A percentile compares a stretch with the other conserved stretches of the same genome.
Conservation (phyloP, 2,888 invertebrate species). For the Drosophila longiperda region DNA sequence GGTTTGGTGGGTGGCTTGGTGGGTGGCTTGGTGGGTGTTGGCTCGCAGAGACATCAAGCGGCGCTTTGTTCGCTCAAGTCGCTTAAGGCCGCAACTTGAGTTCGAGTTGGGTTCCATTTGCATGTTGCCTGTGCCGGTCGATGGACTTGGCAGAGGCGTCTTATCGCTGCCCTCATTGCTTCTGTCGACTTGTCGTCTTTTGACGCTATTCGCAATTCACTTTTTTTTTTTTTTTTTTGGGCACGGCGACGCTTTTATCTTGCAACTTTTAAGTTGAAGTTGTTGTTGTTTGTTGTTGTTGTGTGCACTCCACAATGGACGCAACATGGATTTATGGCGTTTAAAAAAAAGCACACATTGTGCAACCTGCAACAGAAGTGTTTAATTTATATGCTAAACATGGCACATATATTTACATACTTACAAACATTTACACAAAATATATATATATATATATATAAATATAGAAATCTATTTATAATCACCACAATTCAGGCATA, state of each 20-base stretch:
- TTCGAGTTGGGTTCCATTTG: slow-evolving; percentile 57
- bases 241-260: slow-evolving; percentile 50
- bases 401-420: background rate
- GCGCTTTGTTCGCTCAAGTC: slow-evolving; percentile 21
- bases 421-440: background rate
- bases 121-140: slow-evolving; percentile 49
- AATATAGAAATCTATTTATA: background rate
- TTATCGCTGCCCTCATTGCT: slow-evolving; percentile 66
- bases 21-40: background rate
- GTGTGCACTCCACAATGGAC: slow-evolving; percentile 44
- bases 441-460: background rate
- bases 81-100: slow-evolving; percentile 52
- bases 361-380: slow-evolving; percentile 12
- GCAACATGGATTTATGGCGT: slow-evolving; percentile 50
- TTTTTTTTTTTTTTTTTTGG: slow-evolving; percentile 6
- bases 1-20: background rate
- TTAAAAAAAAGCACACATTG: slow-evolving; percentile 33
- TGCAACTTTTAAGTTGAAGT: slow-evolving; percentile 48
- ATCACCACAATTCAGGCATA: background rate
- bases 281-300: slow-evolving; percentile 27
- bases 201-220: background rate
- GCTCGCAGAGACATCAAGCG: slow-evolving; percentile 14
- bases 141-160: slow-evolving; percentile 51
- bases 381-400: background rate
- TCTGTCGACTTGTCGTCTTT: slow-evolving; percentile 51